These are phyloP conservation scores for Mareca penelope DNA, from an alignment of 2,797 vertebrate genomes.

Conservation along the genomic window DNA sequence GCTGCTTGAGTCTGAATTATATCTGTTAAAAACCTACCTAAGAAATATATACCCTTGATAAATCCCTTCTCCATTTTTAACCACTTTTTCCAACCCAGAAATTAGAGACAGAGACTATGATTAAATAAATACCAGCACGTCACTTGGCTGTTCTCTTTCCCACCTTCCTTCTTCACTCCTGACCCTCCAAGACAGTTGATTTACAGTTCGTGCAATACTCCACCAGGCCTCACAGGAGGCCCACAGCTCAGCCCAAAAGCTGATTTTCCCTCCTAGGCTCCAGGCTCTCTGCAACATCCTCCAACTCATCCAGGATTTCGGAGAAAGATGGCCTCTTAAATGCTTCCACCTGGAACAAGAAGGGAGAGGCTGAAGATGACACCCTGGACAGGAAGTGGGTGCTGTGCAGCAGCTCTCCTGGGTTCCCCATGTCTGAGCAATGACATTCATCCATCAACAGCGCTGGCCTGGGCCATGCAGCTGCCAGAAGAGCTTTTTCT, in stretches of 20 bases:
- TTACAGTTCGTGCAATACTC: background rate
- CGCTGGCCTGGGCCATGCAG: background rate
- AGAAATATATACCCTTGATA: background rate
- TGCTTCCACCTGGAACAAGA: conserved; percentile 80
- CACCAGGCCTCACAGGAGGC: background rate
- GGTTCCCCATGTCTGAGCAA: background rate
- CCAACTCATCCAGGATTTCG: conserved; percentile 85
- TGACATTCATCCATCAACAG: background rate
- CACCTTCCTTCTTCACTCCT: background rate
- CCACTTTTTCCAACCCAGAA: background rate
- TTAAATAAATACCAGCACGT: background rate
- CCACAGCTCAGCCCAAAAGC: background rate
- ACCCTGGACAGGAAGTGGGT: background rate
- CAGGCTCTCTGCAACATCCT: conserved; percentile 80
- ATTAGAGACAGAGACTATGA: background rate
- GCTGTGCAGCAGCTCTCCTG: background rate
- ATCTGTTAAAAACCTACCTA: conserved; percentile 1
- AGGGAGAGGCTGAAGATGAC: background rate
- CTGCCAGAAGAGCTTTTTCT: background rate
- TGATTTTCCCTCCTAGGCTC: conserved; percentile 64
- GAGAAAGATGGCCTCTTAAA: conserved; percentile 87
- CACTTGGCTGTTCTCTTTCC: background rate
- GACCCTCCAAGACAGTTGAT: background rate
- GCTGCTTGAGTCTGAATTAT: background rate
- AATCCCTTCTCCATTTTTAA: background rate